Evolutionary conservation across 2,113 vertebrate genomes (phyloP).

Genomic region (Amphiprion ocellaris): DNA sequence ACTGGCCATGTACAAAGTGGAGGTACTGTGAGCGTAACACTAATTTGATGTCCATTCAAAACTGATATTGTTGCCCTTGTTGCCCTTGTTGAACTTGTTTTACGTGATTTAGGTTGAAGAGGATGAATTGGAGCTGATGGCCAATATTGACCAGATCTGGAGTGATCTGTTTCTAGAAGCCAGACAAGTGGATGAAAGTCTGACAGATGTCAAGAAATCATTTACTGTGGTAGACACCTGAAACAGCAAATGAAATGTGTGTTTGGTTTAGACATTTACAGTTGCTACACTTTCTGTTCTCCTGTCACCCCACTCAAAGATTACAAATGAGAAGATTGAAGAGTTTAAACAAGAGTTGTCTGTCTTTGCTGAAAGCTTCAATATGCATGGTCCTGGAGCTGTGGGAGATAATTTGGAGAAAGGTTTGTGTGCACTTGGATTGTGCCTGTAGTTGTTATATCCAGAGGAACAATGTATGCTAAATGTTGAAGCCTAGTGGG

Average conservation of each 20-base stretch:
- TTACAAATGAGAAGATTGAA: conserved; percentile 85
- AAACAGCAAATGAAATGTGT: neutral
- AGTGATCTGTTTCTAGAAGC: conserved; percentile 86
- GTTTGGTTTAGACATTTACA: neutral
- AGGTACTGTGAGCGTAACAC: conserved; percentile 79
- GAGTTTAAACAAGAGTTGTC: conserved; percentile 83
- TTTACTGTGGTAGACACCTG: conserved; percentile 87
- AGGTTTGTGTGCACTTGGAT: conserved; percentile 81
- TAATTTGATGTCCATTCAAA: neutral
- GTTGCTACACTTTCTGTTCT: neutral
- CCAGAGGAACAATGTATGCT: neutral
- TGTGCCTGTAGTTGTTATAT: neutral
- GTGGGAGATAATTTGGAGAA: conserved; percentile 92
- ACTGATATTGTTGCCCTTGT: conserved; percentile 1
- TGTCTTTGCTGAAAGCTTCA: conserved; percentile 88
- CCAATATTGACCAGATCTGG: conserved; percentile 85
- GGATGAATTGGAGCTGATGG: conserved; percentile 83
- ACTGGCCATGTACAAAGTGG: conserved; percentile 87
- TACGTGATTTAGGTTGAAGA: conserved; percentile 79
- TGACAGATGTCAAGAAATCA: conserved; percentile 88
- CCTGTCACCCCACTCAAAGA: conserved; percentile 74
- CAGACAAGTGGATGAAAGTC: conserved; percentile 82
- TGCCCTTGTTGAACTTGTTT: neutral
- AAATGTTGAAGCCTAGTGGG: neutral
- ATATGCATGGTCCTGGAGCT: conserved; percentile 88